Conservation (phyloP, 2,113 vertebrate species). For the Alces alces region DNA sequence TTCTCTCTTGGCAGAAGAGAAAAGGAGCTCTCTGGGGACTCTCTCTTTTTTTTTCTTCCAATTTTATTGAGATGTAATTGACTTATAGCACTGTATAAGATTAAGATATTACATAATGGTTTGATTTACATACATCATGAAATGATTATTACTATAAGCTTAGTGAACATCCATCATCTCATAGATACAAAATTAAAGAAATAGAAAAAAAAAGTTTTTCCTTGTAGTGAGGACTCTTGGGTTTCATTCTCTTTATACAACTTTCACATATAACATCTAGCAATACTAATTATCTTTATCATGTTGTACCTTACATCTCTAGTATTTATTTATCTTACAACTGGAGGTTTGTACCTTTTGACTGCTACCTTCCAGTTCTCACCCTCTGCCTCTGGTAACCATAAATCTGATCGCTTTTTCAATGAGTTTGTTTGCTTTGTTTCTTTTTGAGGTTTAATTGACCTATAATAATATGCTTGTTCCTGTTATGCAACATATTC, state of each 20-base stretch:
- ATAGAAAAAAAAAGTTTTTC: neutral
- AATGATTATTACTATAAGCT: neutral
- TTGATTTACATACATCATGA: neutral
- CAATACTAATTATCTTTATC: neutral
- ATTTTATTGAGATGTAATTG: neutral
- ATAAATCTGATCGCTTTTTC: neutral
- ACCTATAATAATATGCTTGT: neutral
- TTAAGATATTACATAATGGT: neutral
- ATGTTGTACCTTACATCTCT: neutral
- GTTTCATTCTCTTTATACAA: neutral
- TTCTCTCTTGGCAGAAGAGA: neutral
- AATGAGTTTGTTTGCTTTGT: neutral
- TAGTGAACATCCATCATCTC: neutral
- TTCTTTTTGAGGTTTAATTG: neutral
- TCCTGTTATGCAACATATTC: neutral
- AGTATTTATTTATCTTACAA: neutral
- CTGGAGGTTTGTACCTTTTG: neutral
- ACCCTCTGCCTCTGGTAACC: neutral
- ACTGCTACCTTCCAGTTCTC: neutral
- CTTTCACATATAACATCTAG: neutral
- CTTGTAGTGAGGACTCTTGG: neutral
- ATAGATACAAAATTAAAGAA: neutral
- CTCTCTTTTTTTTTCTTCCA: neutral
- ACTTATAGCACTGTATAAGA: neutral
- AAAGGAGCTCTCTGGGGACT: neutral